Base-by-base conservation (phyloP, 2,888 invertebrate species). In the Lissonota sp. region DNA sequence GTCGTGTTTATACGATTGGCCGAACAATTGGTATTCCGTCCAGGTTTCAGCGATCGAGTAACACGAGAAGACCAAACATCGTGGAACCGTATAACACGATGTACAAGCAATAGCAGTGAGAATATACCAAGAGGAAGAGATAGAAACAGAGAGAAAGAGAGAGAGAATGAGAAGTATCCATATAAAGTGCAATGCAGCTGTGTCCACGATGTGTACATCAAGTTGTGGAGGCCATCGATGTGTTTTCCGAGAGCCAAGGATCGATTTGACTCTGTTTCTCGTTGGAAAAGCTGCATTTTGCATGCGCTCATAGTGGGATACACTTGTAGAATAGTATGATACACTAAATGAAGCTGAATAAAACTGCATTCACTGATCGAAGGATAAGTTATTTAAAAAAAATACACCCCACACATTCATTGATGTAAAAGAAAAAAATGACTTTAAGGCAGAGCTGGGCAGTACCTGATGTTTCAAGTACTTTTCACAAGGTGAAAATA, bases 201-300 rank as follows among this genome's bases (percentile, higher is more conserved):
- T 49, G 70, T 6, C 58, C 12, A 51, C 26, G 37, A 14, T 49
- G n/a, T 7, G 63, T 66, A 46, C 42, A 12, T 49, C 26, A 40
- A 58, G 51, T 53, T 14, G 66, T 40, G 51, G 26, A 64, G 62
- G 46, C 12, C 77, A 51, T 40, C 64, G 77, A 71, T 64, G 57
- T 53, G 40, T 39, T 58, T 67, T 57, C 64, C 44, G 39, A 6
- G 53, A 67, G 63, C 37, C 57, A 73, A 79, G 63, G 79, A 79
- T 79, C 79, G 69, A 69, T 79, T 73, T 67, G 40, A 42, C 42
- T 8, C 7, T 55, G 26, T 26, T 10, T 63, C 40, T 66, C 73
- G 67, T 26, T 69, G 63, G 55, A 63, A 79, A 62, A 39, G 67
- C 66, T 72, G 62, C 66, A 67, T 72, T 64, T 49, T 51, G 42